Evolutionary conservation across 30 jellyfish, hydroid and myxozoan species (phyloP).

Genomic region (Aurelia aurita complex sp. Pacific): DNA sequence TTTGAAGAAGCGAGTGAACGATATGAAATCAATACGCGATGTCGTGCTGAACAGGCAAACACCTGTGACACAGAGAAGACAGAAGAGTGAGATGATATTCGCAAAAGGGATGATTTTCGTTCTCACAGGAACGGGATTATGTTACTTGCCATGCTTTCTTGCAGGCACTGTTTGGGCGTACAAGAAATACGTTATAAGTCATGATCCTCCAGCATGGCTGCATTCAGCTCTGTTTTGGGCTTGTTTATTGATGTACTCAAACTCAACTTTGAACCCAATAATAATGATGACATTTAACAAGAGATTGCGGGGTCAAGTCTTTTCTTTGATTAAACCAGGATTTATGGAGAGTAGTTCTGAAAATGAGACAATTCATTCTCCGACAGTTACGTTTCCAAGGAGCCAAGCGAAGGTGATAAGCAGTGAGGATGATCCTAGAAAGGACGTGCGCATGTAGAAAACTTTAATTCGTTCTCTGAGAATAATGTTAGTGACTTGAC

Average conservation of each 20-base stretch:
- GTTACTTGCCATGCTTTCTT: slow-evolving; percentile 60
- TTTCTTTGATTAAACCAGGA: background rate
- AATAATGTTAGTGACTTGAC: too few relatives aligned
- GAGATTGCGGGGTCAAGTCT: slow-evolving; percentile 21
- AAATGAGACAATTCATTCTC: background rate
- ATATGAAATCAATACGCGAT: slow-evolving; percentile 2
- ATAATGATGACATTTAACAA: slow-evolving; percentile 44
- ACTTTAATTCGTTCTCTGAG: too few relatives aligned
- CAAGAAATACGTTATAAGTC: slow-evolving; percentile 36
- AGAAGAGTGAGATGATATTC: slow-evolving; percentile 41
- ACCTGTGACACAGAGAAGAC: background rate
- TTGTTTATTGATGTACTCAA: slow-evolving; percentile 47
- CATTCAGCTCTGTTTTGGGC: slow-evolving; percentile 58
- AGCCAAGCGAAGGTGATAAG: too few relatives aligned
- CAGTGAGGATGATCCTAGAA: too few relatives aligned
- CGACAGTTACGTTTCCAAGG: too few relatives aligned
- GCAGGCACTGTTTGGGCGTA: slow-evolving; percentile 59
- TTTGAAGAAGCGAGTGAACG: slow-evolving; percentile 17
- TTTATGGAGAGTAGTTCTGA: background rate
- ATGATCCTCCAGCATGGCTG: slow-evolving; percentile 36
- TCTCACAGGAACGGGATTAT: slow-evolving; percentile 16
- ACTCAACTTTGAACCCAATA: slow-evolving; percentile 59
- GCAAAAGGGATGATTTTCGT: slow-evolving; percentile 61
- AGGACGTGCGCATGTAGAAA: too few relatives aligned
- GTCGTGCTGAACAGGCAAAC: background rate